These are phyloP conservation scores for Astreopora myriophthalma DNA, from an alignment of 64 coral and sea anemone species.

Conservation along the genomic window DNA sequence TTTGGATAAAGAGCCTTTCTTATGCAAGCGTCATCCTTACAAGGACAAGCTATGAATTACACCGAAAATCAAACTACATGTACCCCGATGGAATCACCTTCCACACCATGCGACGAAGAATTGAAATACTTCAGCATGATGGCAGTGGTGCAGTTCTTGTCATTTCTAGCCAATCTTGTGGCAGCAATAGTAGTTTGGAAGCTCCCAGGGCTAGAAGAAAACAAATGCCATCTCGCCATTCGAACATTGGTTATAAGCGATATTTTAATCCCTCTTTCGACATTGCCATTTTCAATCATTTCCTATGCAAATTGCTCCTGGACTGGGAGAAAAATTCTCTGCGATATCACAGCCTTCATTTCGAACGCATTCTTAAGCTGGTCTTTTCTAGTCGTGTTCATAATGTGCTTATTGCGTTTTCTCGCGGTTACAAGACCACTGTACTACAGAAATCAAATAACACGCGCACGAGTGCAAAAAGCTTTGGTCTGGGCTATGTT, in stretches of 20 bases:
- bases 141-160: slow-evolving; percentile 45
- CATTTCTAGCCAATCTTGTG: slow-evolving; percentile 51
- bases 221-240: slow-evolving; percentile 73
- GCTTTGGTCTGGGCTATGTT: slow-evolving; percentile 46
- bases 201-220: slow-evolving; percentile 73
- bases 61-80: not conserved
- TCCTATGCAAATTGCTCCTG: slow-evolving; percentile 64
- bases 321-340: slow-evolving; percentile 63
- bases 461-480: slow-evolving; percentile 47
- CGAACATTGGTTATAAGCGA: slow-evolving; percentile 70
- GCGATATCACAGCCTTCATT: slow-evolving; percentile 69
- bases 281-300: slow-evolving; percentile 57
- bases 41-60: not conserved
- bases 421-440: slow-evolving; percentile 75
- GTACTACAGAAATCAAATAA: slow-evolving; percentile 72
- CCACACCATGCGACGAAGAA: not conserved
- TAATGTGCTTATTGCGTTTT: slow-evolving; percentile 76
- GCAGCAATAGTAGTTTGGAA: slow-evolving; percentile 83
- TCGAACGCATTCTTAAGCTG: slow-evolving; percentile 71
- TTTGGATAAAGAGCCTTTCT: not conserved
- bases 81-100: not conserved
- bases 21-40: not conserved
- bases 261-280: slow-evolving; percentile 57
- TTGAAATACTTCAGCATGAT: not conserved
- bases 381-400: slow-evolving; percentile 69